These are phyloP conservation scores for Lithobates sylvaticus DNA, from an alignment of 2,797 vertebrate species.

Conservation along the genomic window DNA sequence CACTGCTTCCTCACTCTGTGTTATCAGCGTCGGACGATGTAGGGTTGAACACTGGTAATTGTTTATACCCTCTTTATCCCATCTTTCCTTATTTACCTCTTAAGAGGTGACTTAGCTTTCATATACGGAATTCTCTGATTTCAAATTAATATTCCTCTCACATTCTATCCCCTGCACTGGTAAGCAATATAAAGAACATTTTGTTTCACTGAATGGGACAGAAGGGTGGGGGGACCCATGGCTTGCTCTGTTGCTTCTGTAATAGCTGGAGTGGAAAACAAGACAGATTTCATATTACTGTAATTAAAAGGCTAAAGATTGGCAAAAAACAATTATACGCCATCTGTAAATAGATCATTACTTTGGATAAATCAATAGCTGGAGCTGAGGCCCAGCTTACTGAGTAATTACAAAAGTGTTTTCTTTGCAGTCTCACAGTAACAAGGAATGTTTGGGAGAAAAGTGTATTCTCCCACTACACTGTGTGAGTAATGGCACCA, in stretches of 20 bases:
- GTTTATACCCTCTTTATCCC: neutral
- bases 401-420: conserved; percentile 63
- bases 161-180: conserved; percentile 42
- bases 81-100: conserved; percentile 41
- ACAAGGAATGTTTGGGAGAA: conserved; percentile 59
- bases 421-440: conserved; percentile 56
- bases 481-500: conserved; percentile 44
- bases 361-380: conserved; percentile 63
- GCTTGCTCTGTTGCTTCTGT: conserved; percentile 57
- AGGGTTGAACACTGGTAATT: neutral
- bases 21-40: neutral
- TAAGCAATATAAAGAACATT: conserved; percentile 61
- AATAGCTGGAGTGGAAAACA: conserved; percentile 63
- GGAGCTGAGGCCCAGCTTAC: conserved; percentile 58
- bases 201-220: conserved; percentile 58
- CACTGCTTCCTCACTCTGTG: neutral
- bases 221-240: conserved; percentile 53
- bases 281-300: conserved; percentile 63
- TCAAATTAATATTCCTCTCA: conserved; percentile 59
- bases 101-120: conserved; percentile 21
- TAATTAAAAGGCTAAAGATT: conserved; percentile 63
- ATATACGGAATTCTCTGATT: conserved; percentile 28
- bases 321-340: conserved; percentile 63
- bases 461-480: conserved; percentile 48
- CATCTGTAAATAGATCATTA: conserved; percentile 64